Conservation (phyloP, 1,140 invertebrate species). For the Pseudomyrmex concolor region DNA sequence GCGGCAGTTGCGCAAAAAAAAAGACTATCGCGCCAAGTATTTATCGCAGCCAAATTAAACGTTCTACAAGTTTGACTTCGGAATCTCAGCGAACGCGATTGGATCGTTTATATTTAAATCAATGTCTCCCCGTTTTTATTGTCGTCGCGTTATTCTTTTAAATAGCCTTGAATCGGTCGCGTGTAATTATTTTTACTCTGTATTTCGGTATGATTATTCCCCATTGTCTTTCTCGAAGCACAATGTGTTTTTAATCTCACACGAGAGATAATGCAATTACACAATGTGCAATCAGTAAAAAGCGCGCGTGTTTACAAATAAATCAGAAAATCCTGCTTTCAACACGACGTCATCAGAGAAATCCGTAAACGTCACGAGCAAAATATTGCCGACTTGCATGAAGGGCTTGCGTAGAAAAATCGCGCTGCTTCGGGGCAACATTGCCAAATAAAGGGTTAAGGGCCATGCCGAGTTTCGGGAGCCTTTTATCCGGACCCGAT, state of each 20-base stretch:
- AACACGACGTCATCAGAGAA: neutral
- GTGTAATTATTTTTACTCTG: conserved; percentile 31
- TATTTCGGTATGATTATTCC: conserved; percentile 35
- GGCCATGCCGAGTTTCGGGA: conserved; percentile 69
- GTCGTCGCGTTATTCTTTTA: conserved; percentile 7
- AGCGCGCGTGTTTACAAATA: neutral
- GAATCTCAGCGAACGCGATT: conserved; percentile 46
- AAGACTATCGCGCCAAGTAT: conserved; percentile 60
- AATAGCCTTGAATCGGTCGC: neutral
- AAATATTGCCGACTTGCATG: conserved; percentile 39
- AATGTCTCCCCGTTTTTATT: conserved; percentile 18
- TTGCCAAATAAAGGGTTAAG: conserved; percentile 74
- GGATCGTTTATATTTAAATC: conserved; percentile 70
- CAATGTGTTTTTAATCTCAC: no score
- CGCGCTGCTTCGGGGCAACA: conserved; percentile 51
- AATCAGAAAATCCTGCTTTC: neutral
- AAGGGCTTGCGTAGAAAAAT: conserved; percentile 46
- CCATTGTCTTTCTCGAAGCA: neutral
- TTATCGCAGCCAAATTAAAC: conserved; percentile 67
- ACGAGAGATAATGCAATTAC: no score
- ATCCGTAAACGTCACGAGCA: neutral
- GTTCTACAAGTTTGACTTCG: conserved; percentile 60
- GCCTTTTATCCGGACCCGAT: conserved; percentile 71
- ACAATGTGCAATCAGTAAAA: neutral
- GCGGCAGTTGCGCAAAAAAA: conserved; percentile 63